phyloP scores from a whole-genome alignment of 2,888 invertebrate genomes.

The Volucella inanis region DNA sequence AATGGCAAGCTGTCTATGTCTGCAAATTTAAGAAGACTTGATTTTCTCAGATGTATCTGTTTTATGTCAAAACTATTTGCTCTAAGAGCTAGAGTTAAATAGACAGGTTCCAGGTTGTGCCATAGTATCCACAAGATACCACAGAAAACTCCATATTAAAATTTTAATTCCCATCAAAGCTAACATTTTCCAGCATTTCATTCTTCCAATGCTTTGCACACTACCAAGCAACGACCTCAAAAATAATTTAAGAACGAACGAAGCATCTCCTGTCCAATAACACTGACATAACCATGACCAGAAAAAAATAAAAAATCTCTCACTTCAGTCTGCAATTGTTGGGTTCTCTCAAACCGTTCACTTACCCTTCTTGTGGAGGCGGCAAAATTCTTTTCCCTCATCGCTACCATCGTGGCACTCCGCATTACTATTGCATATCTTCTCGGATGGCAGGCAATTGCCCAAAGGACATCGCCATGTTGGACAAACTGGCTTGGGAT shows the following conservation, averaged over 20 bases:
- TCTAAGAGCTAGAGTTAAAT: no score
- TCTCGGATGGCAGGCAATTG: slow-evolving; percentile 85
- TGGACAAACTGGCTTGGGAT: slow-evolving; percentile 82
- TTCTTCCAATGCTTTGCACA: background rate
- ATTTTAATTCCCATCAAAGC: background rate
- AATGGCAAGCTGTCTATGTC: no score
- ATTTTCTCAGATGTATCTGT: no score
- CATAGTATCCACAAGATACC: no score
- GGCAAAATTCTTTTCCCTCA: slow-evolving; percentile 83
- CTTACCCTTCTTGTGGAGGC: slow-evolving; percentile 77
- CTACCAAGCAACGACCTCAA: background rate
- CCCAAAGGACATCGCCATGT: slow-evolving; percentile 88
- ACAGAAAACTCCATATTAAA: background rate
- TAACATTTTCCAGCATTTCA: background rate
- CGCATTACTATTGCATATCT: slow-evolving; percentile 87
- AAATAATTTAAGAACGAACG: background rate
- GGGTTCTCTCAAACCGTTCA: slow-evolving; percentile 7
- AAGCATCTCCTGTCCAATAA: background rate
- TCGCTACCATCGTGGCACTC: slow-evolving; percentile 89
- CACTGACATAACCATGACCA: slow-evolving; percentile 9
- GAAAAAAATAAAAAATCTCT: slow-evolving; percentile 7
- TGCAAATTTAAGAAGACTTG: no score
- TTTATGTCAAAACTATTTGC: no score
- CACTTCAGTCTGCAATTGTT: slow-evolving; percentile 5
- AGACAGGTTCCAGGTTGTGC: no score